These are phyloP conservation scores for Tillus elongatus DNA, from an alignment of 2,888 invertebrate genomes.

Conservation along the genomic window DNA sequence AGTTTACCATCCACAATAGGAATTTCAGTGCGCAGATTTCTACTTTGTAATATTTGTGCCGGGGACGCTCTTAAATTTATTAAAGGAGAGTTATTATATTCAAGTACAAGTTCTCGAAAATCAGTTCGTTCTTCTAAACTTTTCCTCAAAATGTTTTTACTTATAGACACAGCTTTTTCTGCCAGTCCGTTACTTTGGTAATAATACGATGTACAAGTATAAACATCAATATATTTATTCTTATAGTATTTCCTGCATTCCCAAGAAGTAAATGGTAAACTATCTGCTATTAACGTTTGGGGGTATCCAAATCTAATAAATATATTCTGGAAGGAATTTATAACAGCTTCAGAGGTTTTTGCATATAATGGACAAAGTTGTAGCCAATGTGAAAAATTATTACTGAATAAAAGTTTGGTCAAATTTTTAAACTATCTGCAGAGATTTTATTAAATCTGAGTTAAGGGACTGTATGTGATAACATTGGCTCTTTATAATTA, in stretches of 20 bases:
- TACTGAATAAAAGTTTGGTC: constrained; percentile 1
- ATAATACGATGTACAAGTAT: constrained; percentile 16
- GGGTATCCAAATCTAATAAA: constrained; percentile 25
- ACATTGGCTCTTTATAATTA: constrained; percentile 20
- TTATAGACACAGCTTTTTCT: constrained; percentile 21
- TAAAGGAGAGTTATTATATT: constrained; percentile 19
- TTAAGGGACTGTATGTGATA: constrained; percentile 20
- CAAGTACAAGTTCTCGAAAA: constrained; percentile 19
- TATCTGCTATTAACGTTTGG: constrained; percentile 22
- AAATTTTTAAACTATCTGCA: constrained; percentile 19
- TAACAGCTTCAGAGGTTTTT: constrained; percentile 22
- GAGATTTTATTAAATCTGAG: constrained; percentile 20
- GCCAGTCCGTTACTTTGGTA: constrained; percentile 21
- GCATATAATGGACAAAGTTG: constrained; percentile 13
- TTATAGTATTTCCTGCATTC: constrained; percentile 19
- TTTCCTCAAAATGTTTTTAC: constrained; percentile 23
- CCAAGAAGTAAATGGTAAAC: constrained; percentile 21
- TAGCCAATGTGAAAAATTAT: constrained; percentile 21
- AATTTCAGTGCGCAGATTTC: constrained; percentile 16
- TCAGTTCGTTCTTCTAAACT: constrained; percentile 16
- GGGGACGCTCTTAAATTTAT: constrained; percentile 18
- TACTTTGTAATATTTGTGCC: constrained; percentile 21
- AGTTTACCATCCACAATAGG: constrained; percentile 14
- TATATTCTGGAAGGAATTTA: constrained; percentile 19
- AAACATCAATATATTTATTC: constrained; percentile 19